Evolutionary conservation across 2,113 vertebrate species (phyloP).

Genomic region (Hemicordylus capensis): DNA sequence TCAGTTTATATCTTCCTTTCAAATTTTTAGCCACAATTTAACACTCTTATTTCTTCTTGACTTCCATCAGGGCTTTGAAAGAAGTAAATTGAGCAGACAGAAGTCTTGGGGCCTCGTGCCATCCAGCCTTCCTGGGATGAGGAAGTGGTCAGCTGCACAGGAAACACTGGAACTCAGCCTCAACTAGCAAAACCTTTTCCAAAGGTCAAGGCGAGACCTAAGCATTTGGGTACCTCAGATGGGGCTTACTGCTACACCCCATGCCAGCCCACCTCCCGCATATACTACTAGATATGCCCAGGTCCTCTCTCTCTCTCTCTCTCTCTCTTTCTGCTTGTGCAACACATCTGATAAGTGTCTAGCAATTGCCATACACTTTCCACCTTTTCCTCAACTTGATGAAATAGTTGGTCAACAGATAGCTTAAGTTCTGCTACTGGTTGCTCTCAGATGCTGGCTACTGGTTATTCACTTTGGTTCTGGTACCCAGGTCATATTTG

Average conservation of each 20-base stretch:
- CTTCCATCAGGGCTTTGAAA: not conserved
- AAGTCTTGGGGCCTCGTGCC: not conserved
- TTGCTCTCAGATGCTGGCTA: not conserved
- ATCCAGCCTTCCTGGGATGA: not conserved
- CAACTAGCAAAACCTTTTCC: not conserved
- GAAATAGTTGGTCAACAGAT: not conserved
- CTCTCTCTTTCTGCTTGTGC: not conserved
- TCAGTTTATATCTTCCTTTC: constrained; percentile 51
- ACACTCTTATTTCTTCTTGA: constrained; percentile 41
- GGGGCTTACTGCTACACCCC: not conserved
- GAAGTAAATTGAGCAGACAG: constrained; percentile 8
- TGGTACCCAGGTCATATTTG: not conserved
- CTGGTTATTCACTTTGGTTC: not conserved
- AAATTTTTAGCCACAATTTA: constrained; percentile 74
- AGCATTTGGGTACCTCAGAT: not conserved
- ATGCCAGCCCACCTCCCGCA: not conserved
- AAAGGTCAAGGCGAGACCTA: not conserved
- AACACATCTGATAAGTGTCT: not conserved
- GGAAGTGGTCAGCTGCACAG: not conserved
- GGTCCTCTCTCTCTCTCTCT: not conserved
- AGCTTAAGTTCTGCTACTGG: not conserved
- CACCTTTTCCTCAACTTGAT: not conserved
- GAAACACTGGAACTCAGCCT: not conserved
- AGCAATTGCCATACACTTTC: not conserved
- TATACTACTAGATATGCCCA: not conserved